Evolutionary conservation across 2,888 invertebrate genomes (phyloP), one percentile per base, ranked within the genome.

Genomic region (Megalurothrips usitatus): DNA sequence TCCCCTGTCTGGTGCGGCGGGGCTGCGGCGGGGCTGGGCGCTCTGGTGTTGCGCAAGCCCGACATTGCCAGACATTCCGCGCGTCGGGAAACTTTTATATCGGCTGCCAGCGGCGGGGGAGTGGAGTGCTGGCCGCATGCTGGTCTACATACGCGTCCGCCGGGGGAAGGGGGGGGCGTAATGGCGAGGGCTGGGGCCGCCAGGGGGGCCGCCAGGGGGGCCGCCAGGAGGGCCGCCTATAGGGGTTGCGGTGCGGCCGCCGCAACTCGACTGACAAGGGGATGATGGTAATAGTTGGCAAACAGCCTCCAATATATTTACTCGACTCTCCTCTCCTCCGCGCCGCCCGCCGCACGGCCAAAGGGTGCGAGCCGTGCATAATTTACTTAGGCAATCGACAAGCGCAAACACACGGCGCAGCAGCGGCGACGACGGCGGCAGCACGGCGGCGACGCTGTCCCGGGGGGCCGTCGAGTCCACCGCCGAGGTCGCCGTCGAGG

Each of bases 311-410:
- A 58, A 58, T 58, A 58, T 58, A 58, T 58, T 58, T 58, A 58
- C 58, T 58, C 58, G 58, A 17, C 58, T 43, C 9, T 8, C 52
- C 52, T 4, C 52, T 17, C 58, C 14, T 58, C 52, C 17, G 34
- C 34, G 34, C 34, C 34, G 34, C 34, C 19, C 58, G 14, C 52
- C 52, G 14, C 19, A n/a, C 14, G 58, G 17, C 58, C 19, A 58
- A 17, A 58, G 17, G 58, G 58, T 58, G 58, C 58, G 14, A 17
- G 17, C 58, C 58, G 58, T 58, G 58, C 58, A 58, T 58, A 58
- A 58, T 58, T 58, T 58, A 58, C 58, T 58, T 58, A 58, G 58
- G 58, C 58, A 58, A 58, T 58, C 58, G 58, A 58, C 58, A 58
- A 58, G 58, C n/a, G 58, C 58, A 58, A 58, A 58, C 58, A 58